Base-by-base conservation (phyloP, 2,888 invertebrate genomes). In the Macaria notata region DNA sequence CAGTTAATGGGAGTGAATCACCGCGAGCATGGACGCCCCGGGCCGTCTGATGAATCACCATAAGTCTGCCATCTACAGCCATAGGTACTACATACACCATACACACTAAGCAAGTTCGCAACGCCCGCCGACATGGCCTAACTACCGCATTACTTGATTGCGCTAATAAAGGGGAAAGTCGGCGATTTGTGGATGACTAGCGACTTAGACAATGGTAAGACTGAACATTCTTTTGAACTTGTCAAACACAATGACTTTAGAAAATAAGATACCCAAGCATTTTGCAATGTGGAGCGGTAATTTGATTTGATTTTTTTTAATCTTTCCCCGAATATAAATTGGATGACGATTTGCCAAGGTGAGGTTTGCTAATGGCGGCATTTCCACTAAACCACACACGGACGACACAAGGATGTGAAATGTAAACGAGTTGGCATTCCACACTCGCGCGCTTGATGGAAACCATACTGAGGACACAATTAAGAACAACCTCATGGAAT, bases 391-490 rank as follows among this genome's bases (percentile, higher is more conserved):
- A 67, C 75, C 76, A 76, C 65, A 63, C 59, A 53, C 62, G 64
- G 66, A 59, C 63, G 72, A 67, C 66, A 63, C 61, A 59, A 5
- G 8, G 41, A 41, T 41, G 43, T 31, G 48, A 59, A 66, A 33
- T 31, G 54, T 54, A 64, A 65, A 62, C 62, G 60, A 60, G 67
- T 71, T 65, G 62, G 64, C 70, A 77, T 72, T 75, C 75, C 63
- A 41, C 53, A 31, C 69, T 64, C 70, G 70, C 72, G 68, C 71
- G 69, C 61, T 68, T 76, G 75, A 73, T 75, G 68, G 66, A 45
- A 59, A 51, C 69, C 69, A 68, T 70, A 70, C 70, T 75, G 74
- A 76, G 64, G 64, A 64, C 63, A 73, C 69, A 68, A 72, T 76
- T 73, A 75, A 51, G 58, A 36, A n/a, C 4, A 19, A 48, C 46